phyloP scores from a whole-genome alignment of 2,888 invertebrate species.

The Selenia dentaria region DNA sequence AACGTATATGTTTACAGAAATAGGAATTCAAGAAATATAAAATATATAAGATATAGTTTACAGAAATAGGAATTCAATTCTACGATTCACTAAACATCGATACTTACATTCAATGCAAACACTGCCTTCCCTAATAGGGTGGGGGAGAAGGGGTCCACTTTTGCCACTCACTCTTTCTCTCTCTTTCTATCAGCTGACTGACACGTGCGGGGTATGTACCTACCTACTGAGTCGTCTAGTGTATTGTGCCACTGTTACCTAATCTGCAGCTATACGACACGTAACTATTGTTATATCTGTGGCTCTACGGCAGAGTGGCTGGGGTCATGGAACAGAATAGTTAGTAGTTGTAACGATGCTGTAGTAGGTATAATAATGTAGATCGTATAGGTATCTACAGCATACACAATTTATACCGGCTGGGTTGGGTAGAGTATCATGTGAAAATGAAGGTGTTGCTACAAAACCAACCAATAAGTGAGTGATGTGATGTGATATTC shows the following conservation, averaged over 20 bases:
- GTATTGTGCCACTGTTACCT: constrained; percentile 31
- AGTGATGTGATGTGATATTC: no score
- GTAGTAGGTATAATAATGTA: no score
- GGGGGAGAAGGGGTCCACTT: constrained; percentile 54
- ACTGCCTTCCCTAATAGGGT: constrained; percentile 1
- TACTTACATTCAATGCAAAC: no score
- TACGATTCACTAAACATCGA: no score
- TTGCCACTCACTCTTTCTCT: constrained; percentile 49
- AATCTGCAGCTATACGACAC: constrained; percentile 15
- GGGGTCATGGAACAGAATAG: constrained; percentile 15
- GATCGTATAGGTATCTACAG: no score
- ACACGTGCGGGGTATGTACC: constrained; percentile 66
- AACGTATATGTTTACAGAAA: no score
- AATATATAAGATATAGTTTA: no score
- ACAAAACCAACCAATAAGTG: no score
- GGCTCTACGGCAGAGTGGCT: constrained; percentile 13
- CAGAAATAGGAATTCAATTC: no score
- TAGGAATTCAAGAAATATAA: no score
- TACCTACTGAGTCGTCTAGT: constrained; percentile 68
- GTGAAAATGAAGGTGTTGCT: no score
- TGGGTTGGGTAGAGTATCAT: constrained; percentile 1
- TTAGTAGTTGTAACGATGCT: not conserved
- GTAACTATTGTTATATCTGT: constrained; percentile 1
- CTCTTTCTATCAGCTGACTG: constrained; percentile 78
- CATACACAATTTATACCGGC: constrained; percentile 14